These are phyloP conservation scores for Takifugu ocellatus DNA, from an alignment of 2,797 vertebrate genomes.

Conservation along the genomic window DNA sequence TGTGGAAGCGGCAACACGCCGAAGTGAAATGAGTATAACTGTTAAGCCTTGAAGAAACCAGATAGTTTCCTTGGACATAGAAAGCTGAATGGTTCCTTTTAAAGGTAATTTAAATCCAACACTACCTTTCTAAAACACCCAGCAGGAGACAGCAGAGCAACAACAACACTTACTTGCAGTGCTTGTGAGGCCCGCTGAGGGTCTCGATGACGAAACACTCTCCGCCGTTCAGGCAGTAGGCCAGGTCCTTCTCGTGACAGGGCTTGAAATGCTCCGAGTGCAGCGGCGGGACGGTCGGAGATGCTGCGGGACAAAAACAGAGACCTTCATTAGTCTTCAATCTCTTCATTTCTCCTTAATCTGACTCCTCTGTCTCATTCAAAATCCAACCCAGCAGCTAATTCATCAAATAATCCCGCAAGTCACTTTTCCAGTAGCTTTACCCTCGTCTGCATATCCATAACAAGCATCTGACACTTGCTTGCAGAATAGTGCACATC, in stretches of 20 bases:
- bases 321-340: neutral
- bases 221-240: conserved; percentile 94
- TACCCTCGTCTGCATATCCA: conserved; percentile 15
- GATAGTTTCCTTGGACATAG: too few relatives aligned
- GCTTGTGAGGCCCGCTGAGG: conserved; percentile 92
- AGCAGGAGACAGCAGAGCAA: too few relatives aligned
- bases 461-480: conserved; percentile 9
- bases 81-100: too few relatives aligned
- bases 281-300: conserved; percentile 88
- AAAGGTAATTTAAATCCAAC: too few relatives aligned
- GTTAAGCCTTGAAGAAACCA: too few relatives aligned
- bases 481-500: conserved; percentile 15
- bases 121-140: too few relatives aligned
- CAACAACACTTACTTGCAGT: conserved; percentile 89
- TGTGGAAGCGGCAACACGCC: too few relatives aligned
- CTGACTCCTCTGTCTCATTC: too few relatives aligned
- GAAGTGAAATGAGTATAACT: too few relatives aligned
- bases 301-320: conserved; percentile 70
- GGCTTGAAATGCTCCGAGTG: conserved; percentile 96
- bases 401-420: conserved; percentile 3
- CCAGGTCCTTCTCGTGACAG: conserved; percentile 93
- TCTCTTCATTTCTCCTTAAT: too few relatives aligned
- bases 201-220: conserved; percentile 99
- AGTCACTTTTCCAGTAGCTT: conserved; percentile 24
- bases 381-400: too few relatives aligned